These are phyloP conservation scores for Siniperca knerii DNA, from an alignment of 2,113 vertebrate species.

Conservation along the genomic window DNA sequence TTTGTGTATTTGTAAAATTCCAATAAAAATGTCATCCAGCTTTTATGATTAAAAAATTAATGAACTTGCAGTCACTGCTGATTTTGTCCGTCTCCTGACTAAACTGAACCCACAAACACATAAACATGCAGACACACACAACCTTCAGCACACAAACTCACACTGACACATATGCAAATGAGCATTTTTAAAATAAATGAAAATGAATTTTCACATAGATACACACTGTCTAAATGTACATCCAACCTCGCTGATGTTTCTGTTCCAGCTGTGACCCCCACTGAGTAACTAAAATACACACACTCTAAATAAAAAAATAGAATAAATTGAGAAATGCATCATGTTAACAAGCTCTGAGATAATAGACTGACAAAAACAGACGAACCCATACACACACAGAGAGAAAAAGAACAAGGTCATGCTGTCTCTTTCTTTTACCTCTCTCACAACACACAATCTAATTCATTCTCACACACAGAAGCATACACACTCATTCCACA, in stretches of 20 bases:
- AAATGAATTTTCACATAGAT: not conserved
- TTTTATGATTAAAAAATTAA: not conserved
- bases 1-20: too few species aligned
- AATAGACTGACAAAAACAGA: not conserved
- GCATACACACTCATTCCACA: not conserved
- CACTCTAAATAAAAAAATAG: not conserved
- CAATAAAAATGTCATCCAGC: not conserved
- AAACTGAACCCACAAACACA: not conserved
- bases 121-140: not conserved
- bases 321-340: not conserved
- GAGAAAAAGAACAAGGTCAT: not conserved
- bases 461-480: not conserved
- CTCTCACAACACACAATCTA: not conserved
- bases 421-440: not conserved
- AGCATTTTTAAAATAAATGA: not conserved
- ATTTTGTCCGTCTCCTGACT: not conserved
- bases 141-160: not conserved
- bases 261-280: not conserved
- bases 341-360: not conserved
- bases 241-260: not conserved
- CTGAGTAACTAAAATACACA: not conserved
- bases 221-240: not conserved
- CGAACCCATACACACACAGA: not conserved
- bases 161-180: not conserved
- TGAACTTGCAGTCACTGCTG: not conserved